A percentile compares a stretch with the other conserved stretches of the same genome.
Conservation (phyloP, 2,113 vertebrate species). For the Osmerus mordax region DNA sequence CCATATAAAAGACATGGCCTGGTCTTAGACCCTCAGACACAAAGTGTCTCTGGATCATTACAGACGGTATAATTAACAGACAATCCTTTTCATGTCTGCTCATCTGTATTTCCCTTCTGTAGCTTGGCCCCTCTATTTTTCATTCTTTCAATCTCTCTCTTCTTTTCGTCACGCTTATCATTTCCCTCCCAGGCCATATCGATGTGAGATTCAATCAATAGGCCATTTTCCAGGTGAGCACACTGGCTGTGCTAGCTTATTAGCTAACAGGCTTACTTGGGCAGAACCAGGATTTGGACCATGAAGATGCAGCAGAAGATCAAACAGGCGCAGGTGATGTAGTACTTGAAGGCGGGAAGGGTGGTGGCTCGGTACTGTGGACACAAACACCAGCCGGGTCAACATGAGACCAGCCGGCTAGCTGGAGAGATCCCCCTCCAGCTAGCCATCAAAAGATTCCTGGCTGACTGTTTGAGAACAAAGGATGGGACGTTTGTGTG, state of each 20-base stretch:
- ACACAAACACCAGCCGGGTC: slow-evolving; percentile 10
- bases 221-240: background rate
- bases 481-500: background rate
- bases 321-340: slow-evolving; percentile 92
- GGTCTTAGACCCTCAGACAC: slow-evolving; percentile 22
- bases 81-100: slow-evolving; percentile 44
- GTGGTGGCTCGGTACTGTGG: slow-evolving; percentile 90
- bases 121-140: slow-evolving; percentile 6
- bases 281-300: slow-evolving; percentile 90
- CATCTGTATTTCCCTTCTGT: slow-evolving; percentile 33
- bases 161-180: slow-evolving; percentile 14
- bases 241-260: slow-evolving; percentile 3
- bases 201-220: background rate
- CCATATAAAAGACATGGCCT: background rate
- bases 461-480: background rate
- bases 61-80: slow-evolving; percentile 48
- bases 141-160: slow-evolving; percentile 39
- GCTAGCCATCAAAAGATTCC: background rate
- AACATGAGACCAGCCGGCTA: background rate
- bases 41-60: slow-evolving; percentile 42
- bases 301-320: slow-evolving; percentile 97
- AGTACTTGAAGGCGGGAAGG: slow-evolving; percentile 94
- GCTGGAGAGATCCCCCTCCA: background rate
- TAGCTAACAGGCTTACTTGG: slow-evolving; percentile 83
- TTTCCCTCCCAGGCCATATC: background rate